Evolutionary conservation across 1,140 invertebrate species (phyloP), one percentile per base, ranked within the genome.

Genomic region (Dendrolimus kikuchii): DNA sequence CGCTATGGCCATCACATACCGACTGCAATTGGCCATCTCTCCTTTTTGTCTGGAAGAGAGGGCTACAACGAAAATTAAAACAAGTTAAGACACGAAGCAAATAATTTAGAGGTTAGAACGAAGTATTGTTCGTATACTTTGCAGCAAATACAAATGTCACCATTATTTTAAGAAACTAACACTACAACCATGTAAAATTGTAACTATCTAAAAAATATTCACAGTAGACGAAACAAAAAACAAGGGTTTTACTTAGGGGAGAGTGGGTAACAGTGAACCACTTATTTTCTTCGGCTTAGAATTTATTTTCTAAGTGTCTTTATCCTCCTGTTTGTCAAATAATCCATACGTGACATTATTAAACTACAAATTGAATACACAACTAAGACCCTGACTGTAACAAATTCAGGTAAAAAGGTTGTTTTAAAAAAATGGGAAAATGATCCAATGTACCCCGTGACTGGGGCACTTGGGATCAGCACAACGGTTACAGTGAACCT

Each of bases 181-280:
- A 59, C 47, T 51, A 54, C 57, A 53, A 40, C 49, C 46, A 38
- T 53, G 38, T 51, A 50, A 59, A 59, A 59, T 4, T 49, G 47
- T 41, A n/a, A 46, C 44, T n/a, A 45, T 51, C 47, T 36, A 54
- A 53, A 49, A 46, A 53, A 59, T 45, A 54, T 53, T 50, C 8
- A 54, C 38, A 42, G 10, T 50, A 41, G 47, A 50, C 44, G 48
- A 58, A 58, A 58, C 46, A 59, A 57, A 46, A 53, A 54, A 50
- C 57, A 59, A 54, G 43, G 52, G 43, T 38, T 59, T 55, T 55
- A 55, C 53, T 55, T 50, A 55, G n/a, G n/a, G n/a, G n/a, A n/a
- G n/a, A n/a, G n/a, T n/a, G n/a, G n/a, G n/a, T n/a, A n/a, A n/a
- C n/a, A n/a, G n/a, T n/a, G n/a, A n/a, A n/a, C n/a, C n/a, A n/a